These are phyloP conservation scores for Takifugu ocellatus DNA, from an alignment of 2,797 vertebrate genomes.

Conservation along the genomic window DNA sequence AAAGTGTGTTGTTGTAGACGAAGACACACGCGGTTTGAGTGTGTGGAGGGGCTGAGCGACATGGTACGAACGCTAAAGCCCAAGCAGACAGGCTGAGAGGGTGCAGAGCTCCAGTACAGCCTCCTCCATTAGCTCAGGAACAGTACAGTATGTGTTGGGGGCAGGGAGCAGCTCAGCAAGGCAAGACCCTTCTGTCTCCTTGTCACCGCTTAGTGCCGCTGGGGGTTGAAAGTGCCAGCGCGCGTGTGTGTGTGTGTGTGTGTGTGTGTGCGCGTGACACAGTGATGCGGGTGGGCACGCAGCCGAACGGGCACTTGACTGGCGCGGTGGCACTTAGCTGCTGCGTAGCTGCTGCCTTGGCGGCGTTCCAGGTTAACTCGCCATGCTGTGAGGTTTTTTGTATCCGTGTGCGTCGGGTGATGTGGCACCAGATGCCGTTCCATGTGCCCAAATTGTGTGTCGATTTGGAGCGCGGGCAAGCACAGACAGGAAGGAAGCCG, in stretches of 20 bases:
- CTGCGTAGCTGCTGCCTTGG: constrained; percentile 68
- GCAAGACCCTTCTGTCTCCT: constrained; percentile 73
- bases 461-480: constrained; percentile 87
- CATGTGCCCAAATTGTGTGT: constrained; percentile 96
- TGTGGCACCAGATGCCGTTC: constrained; percentile 95
- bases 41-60: not conserved
- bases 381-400: constrained; percentile 83
- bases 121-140: constrained; percentile 46
- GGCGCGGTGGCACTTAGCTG: constrained; percentile 74
- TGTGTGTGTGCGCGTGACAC: constrained; percentile 48
- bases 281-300: constrained; percentile 67
- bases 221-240: constrained; percentile 68
- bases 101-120: constrained; percentile 36
- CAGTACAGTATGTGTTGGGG: constrained; percentile 64
- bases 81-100: constrained; percentile 32
- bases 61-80: constrained; percentile 9
- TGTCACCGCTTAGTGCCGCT: constrained; percentile 67
- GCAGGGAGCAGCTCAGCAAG: constrained; percentile 62
- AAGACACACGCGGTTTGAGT: not conserved
- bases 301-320: constrained; percentile 76
- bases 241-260: constrained; percentile 37
- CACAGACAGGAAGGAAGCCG: constrained; percentile 60
- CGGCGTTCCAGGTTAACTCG: constrained; percentile 81
- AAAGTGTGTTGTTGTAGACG: too few species aligned
- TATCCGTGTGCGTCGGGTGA: constrained; percentile 82